Evolutionary conservation across 2,888 invertebrate genomes (phyloP), one percentile per base, ranked within the genome.

Genomic region (Blastobasis lacticolella): DNA sequence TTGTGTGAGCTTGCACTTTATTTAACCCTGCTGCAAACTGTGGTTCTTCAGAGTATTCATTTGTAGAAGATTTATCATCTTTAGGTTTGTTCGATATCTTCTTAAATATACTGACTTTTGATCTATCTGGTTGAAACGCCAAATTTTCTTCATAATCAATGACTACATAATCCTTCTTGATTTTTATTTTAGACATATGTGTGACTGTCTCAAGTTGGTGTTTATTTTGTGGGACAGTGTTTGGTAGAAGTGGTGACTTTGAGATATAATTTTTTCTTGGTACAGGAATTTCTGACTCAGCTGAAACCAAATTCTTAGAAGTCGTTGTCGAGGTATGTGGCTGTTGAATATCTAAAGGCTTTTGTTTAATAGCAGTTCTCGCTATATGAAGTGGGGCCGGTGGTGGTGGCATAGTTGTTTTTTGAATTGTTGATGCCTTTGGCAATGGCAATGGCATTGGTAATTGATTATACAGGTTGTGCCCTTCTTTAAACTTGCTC

Each of bases 91-190:
- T 91, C 55, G 95, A 93, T 74, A 95, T 94, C 81, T 95, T 95
- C 74, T 95, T 96, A 71, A 96, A 94, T 71, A 96, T 95, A 83
- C 95, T 95, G 43, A 95, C 86, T 74, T 96, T 96, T 75, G 93
- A 94, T 78, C 93, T 94, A 73, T 95, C 94, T 0, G 95, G 95
- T 78, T 95, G 95, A 9, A 92, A 92, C 5, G 92, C 91, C 52
- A 95, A 73, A 78, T 93, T 95, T 71, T 78, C 87, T 56, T 79
- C 83, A 63, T 89, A 89, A 3, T 23, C 80, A 54, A 83, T 68
- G 44, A 89, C 77, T 63, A n/a, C n/a, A n/a, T n/a, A n/a, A n/a
- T 90, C 90, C 57, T 89, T 86, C 60, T 88, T 91, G 50, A 85
- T 85, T 61, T 89, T 89, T 61, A 73, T 61, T 52, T 84, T 80